Conservation (phyloP, 2,113 vertebrate genomes). For the Athene cunicularia region DNA sequence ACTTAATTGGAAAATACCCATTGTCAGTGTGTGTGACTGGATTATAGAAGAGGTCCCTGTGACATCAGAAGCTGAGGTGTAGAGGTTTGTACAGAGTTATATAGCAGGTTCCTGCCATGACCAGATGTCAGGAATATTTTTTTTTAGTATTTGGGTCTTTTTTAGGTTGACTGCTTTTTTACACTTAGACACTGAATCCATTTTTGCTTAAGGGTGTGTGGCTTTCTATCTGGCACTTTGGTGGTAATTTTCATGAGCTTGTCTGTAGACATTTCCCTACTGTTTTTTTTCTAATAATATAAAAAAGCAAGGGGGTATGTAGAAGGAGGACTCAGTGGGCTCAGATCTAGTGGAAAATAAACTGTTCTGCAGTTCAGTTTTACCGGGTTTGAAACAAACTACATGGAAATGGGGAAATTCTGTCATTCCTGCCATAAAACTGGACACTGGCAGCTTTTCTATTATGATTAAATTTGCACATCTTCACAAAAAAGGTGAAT, state of each 20-base stretch:
- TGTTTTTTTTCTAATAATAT: background rate
- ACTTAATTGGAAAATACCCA: background rate
- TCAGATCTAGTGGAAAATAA: background rate
- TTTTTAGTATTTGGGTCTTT: background rate
- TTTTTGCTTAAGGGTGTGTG: background rate
- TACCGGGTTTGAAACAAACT: background rate
- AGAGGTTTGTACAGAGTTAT: background rate
- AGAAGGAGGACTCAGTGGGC: background rate
- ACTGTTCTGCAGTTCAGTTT: background rate
- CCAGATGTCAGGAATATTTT: background rate
- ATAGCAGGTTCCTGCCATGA: background rate
- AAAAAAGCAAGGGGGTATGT: background rate
- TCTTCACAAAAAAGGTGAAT: background rate
- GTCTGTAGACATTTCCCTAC: background rate
- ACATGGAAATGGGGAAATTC: background rate
- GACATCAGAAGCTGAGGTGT: background rate
- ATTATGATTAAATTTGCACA: background rate
- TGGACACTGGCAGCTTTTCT: background rate
- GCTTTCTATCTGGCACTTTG: background rate
- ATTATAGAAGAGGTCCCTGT: background rate
- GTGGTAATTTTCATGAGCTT: background rate
- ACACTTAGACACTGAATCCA: background rate
- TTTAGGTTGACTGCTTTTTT: background rate
- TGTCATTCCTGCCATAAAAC: background rate
- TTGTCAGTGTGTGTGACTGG: background rate